phyloP scores from a whole-genome alignment of 2,113 vertebrate species.

The Parotia lawesii region DNA sequence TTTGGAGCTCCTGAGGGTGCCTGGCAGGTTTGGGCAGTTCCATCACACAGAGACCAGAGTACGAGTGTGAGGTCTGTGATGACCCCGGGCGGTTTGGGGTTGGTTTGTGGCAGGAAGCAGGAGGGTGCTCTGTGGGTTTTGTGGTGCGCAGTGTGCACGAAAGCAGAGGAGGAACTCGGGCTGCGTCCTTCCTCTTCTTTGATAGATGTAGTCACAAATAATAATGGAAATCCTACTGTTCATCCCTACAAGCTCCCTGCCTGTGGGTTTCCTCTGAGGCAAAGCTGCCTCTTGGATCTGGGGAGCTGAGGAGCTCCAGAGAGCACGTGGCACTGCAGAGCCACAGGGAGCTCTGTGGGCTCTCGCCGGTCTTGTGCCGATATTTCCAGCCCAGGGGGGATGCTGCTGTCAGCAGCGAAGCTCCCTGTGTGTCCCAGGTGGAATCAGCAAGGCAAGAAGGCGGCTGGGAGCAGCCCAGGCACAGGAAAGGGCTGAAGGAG shows the following conservation, averaged over 20 bases:
- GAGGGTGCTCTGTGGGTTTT: neutral
- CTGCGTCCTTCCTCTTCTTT: neutral
- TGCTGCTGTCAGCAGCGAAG: rapidly evolving
- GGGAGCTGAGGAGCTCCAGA: rapidly evolving
- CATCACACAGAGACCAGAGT: rapidly evolving
- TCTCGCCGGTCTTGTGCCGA: neutral
- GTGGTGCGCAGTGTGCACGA: rapidly evolving
- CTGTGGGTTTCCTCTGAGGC: neutral
- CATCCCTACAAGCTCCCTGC: neutral
- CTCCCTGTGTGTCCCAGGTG: neutral
- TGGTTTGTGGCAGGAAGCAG: neutral
- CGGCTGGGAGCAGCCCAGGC: neutral
- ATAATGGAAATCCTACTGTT: neutral
- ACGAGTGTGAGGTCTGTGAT: neutral
- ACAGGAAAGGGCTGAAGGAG: rapidly evolving
- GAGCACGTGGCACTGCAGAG: rapidly evolving
- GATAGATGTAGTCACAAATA: neutral
- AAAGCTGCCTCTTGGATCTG: neutral
- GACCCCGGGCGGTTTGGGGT: rapidly evolving
- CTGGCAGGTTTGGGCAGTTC: neutral
- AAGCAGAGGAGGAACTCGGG: neutral
- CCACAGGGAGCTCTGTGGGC: neutral
- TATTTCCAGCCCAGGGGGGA: neutral
- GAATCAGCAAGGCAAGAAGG: neutral
- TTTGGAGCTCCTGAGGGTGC: neutral